Conservation (phyloP, 2,113 vertebrate genomes). For the Suricata suricatta region DNA sequence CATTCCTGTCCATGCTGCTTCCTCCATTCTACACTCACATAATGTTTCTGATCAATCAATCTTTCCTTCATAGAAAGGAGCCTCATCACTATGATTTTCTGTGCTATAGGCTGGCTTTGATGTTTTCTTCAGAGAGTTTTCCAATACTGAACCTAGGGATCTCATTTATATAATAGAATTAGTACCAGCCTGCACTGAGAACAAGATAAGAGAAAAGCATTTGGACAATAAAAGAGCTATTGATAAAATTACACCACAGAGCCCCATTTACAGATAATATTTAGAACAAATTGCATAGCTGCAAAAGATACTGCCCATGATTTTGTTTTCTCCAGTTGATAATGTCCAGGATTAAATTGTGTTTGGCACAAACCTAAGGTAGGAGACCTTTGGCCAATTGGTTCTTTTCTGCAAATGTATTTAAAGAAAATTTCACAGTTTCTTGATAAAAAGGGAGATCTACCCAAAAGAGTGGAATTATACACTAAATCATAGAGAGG, state of each 20-base stretch:
- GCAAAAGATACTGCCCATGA: not conserved
- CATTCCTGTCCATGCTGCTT: not conserved
- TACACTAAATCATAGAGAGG: not conserved
- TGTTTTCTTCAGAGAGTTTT: not conserved
- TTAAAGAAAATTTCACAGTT: not conserved
- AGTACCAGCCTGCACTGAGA: not conserved
- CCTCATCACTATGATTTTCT: not conserved
- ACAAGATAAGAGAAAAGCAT: not conserved
- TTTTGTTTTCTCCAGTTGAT: not conserved
- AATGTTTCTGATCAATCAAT: not conserved
- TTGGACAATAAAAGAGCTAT: not conserved
- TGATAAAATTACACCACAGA: not conserved
- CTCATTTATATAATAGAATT: slow-evolving; percentile 29
- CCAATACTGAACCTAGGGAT: not conserved
- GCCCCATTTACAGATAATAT: not conserved
- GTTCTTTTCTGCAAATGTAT: not conserved
- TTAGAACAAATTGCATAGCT: not conserved
- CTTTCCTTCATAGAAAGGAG: not conserved
- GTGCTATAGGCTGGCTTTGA: not conserved
- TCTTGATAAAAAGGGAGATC: not conserved
- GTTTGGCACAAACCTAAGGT: not conserved
- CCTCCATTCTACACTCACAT: not conserved
- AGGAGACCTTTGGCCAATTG: not conserved
- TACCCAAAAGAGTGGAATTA: not conserved
- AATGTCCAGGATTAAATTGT: not conserved